Conservation (phyloP, 2,888 invertebrate genomes). For the Dryococelus australis region DNA sequence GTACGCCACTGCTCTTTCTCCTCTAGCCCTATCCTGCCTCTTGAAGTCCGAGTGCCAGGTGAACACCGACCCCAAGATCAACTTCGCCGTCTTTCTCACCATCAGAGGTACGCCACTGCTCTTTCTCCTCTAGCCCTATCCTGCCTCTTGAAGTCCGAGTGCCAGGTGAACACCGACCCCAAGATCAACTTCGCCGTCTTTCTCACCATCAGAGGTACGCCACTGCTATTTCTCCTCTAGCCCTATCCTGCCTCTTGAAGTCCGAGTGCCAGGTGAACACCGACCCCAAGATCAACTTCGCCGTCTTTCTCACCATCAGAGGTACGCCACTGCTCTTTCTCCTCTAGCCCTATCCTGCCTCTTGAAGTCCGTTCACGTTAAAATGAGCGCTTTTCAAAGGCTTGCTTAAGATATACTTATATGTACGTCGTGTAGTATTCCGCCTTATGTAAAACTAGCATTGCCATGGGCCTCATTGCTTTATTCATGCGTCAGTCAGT, state of each 20-base stretch:
- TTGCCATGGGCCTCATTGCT: too few species aligned
- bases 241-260: too few species aligned
- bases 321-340: slow-evolving; percentile 59
- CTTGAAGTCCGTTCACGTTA: too few species aligned
- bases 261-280: slow-evolving; percentile 81
- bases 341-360: too few species aligned
- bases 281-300: slow-evolving; percentile 75
- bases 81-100: slow-evolving; percentile 69
- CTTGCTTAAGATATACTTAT: too few species aligned
- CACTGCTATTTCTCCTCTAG: too few species aligned
- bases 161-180: slow-evolving; percentile 78
- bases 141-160: slow-evolving; percentile 76
- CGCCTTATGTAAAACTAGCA: too few species aligned
- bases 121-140: too few species aligned
- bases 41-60: slow-evolving; percentile 78
- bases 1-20: slow-evolving; percentile 57
- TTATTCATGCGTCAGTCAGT: too few species aligned
- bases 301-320: slow-evolving; percentile 69
- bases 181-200: slow-evolving; percentile 74
- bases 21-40: too few species aligned
- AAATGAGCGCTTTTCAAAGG: too few species aligned
- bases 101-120: slow-evolving; percentile 64
- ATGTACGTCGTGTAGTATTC: too few species aligned
- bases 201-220: slow-evolving; percentile 69
- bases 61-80: slow-evolving; percentile 78